Evolutionary conservation across 2,113 vertebrate genomes (phyloP), one percentile per base, ranked within the genome.

Genomic region (Pedetes capensis): DNA sequence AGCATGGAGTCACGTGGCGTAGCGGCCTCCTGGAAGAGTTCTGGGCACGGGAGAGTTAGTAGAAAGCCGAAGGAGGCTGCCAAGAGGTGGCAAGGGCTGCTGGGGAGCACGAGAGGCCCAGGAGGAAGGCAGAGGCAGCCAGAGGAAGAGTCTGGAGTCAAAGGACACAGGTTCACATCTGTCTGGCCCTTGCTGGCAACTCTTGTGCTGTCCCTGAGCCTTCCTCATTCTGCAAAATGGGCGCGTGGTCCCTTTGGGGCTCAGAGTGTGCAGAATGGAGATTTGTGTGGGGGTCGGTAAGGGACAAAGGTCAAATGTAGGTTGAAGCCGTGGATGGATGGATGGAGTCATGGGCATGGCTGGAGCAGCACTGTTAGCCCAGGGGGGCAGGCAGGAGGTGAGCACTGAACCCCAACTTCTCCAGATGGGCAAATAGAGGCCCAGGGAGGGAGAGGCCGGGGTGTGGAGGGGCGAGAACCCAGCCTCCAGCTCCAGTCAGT

Each of bases 51-150:
- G 23, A 29, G 42, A 78, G 2, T 34, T 1, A 9, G 20, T 71
- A 49, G 53, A 81, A 47, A 29, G 51, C 80, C 2, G 27, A 49
- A 68, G 86, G 44, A 64, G 18, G 6, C 34, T 0, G 47, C 49
- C 39, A 29, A 2, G 57, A 69, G 66, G 59, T 6, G 5, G 32
- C 5, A 5, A 53, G 55, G 42, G 61, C 27, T 2, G 7, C 71
- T 51, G 2, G 12, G 29, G 17, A 47, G 14, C 39, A 63, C 2
- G 0, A 3, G 51, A 25, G 17, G 8, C 55, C 55, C 3, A 25
- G n/a, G 37, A 68, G 47, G 42, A 29, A 6, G 14, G 34, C 17
- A 53, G 8, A 0, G 78, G 39, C 89, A 17, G 39, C 8, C 49
- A 1, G 1, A 3, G 10, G 0, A 8, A 22, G 7, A 5, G 14